Base-by-base conservation (phyloP, 2,888 invertebrate genomes). In the Diarsia brunnea region DNA sequence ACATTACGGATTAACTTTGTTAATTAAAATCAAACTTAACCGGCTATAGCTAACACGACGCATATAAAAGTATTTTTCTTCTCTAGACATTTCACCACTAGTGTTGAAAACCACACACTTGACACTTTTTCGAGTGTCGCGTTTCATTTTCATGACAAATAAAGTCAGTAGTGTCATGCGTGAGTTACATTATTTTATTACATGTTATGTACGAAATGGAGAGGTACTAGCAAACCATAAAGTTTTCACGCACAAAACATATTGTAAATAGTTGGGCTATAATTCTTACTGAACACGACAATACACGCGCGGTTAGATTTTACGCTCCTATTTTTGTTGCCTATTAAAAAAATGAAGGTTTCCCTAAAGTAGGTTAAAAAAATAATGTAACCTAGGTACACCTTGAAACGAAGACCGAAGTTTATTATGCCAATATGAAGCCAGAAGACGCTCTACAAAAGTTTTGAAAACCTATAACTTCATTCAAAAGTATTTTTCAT, bases 141-240 rank as follows among this genome's bases (percentile, higher is more conserved):
- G 69, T 83, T 87, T 89, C 81, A 81, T 82, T 89, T 88, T 89
- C 81, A 89, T 79, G 84, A 85, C 88, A 87, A 89, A 90, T 92
- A 91, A 91, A 92, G 88, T 90, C 88, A 88, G 84, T 85, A 85
- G 84, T 89, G 90, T 89, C 88, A 89, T 89, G 85, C 84, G 87
- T 89, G 84, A 63, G 84, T 88, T 86, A 87, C 86, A 88, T 87
- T 89, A 83, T 91, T 92, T 91, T 90, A 91, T 90, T 88, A 90
- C 91, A 90, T 90, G 91, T 90, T 87, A 86, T 79, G 83, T 87
- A 89, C 80, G 84, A 89, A 89, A 90, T 90, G 87, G 89, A 89
- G 86, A 89, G 88, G 86, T 89, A 79, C 71, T 81, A 74, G 87
- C 73, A 79, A 77, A 73, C 79, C 79, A 87, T 91, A 91, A 91